Evolutionary conservation across 2,888 invertebrate genomes (phyloP).

Genomic region (Lysandra coridon): DNA sequence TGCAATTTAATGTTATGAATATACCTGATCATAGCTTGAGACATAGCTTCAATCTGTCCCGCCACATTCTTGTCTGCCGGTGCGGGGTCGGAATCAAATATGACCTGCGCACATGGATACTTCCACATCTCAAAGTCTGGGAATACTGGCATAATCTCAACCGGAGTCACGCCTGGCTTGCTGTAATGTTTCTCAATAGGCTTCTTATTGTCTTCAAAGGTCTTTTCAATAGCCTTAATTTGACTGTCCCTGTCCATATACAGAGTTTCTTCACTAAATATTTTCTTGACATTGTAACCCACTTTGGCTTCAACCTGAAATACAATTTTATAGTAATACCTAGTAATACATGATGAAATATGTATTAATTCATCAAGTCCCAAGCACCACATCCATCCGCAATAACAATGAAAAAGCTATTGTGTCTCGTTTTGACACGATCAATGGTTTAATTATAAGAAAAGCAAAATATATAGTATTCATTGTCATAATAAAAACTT

Average conservation of each 20-base stretch:
- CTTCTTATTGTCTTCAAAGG: slow-evolving; percentile 94
- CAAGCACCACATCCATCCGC: too few relatives aligned
- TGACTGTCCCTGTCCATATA: slow-evolving; percentile 98
- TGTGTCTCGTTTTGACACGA: too few relatives aligned
- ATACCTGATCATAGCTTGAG: slow-evolving; percentile 98
- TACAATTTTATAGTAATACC: background rate
- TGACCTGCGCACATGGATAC: slow-evolving; percentile 98
- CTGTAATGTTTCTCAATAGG: slow-evolving; percentile 96
- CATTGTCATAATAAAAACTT: too few relatives aligned
- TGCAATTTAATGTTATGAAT: background rate
- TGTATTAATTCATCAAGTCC: too few relatives aligned
- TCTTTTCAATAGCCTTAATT: slow-evolving; percentile 98
- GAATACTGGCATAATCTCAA: slow-evolving; percentile 91
- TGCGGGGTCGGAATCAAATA: slow-evolving; percentile 99
- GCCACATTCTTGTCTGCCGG: slow-evolving; percentile 92
- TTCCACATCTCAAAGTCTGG: slow-evolving; percentile 99
- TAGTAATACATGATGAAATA: background rate
- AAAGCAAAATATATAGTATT: background rate
- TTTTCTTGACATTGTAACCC: slow-evolving; percentile 98
- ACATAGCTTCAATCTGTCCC: slow-evolving; percentile 97
- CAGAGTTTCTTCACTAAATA: slow-evolving; percentile 93
- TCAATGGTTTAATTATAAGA: background rate
- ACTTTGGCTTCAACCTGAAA: slow-evolving; percentile 96
- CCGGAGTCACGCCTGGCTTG: slow-evolving; percentile 95
- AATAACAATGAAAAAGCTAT: too few relatives aligned